These are phyloP conservation scores for Acanthornis magna DNA, from an alignment of 2,797 vertebrate genomes.

Conservation along the genomic window DNA sequence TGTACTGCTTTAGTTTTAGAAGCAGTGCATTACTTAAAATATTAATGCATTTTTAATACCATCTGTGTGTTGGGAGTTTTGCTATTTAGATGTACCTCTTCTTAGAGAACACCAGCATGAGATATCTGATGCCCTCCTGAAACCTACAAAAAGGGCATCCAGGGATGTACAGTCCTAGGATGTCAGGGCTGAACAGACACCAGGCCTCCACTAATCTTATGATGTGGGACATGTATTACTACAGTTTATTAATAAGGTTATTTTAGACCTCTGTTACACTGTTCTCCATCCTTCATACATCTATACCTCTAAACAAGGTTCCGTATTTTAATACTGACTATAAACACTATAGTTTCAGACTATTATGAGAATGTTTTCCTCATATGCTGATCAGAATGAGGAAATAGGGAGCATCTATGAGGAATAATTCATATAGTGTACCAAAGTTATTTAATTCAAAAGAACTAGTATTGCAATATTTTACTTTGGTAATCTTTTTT, in stretches of 20 bases:
- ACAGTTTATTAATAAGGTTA: neutral
- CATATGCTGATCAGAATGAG: neutral
- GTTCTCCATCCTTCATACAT: neutral
- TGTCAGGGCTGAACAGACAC: neutral
- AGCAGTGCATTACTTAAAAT: neutral
- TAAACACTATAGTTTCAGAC: neutral
- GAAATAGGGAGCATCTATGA: neutral
- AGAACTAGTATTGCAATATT: neutral
- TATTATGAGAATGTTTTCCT: neutral
- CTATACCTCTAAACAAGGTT: neutral
- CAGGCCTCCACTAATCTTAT: neutral
- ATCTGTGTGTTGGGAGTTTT: neutral
- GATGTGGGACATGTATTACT: neutral
- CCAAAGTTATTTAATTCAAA: neutral
- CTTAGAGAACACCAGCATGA: neutral
- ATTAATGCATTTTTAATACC: neutral
- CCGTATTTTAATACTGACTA: neutral
- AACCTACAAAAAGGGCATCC: neutral
- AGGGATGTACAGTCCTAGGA: neutral
- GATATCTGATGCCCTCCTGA: neutral
- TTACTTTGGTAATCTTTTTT: neutral
- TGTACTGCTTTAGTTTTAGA: neutral
- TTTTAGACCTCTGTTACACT: neutral
- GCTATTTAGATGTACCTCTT: neutral
- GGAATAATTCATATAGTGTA: neutral